Conservation (phyloP, 1,140 invertebrate genomes). For the Steinernema khuongi region DNA sequence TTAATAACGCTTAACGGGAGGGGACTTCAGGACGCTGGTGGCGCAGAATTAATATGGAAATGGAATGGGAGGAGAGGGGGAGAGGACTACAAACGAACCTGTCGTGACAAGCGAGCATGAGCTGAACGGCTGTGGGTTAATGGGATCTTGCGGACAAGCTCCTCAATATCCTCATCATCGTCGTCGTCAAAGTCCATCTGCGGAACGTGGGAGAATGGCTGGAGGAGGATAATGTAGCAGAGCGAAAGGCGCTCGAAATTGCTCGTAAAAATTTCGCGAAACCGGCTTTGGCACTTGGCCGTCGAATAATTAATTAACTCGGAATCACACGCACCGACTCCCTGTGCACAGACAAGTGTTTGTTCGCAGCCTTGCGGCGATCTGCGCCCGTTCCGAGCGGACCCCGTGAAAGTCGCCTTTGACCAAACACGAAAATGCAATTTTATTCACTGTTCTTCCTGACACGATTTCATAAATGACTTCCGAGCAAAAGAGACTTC, state of each 20-base stretch:
- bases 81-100: neutral
- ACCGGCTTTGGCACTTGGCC: neutral
- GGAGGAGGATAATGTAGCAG: neutral
- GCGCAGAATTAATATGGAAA: neutral
- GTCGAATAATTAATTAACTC: neutral
- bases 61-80: neutral
- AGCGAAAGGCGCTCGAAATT: neutral
- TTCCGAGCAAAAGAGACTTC: neutral
- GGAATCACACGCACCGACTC: neutral
- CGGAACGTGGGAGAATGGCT: neutral
- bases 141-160: constrained; percentile 15
- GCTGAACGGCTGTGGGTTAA: constrained; percentile 33
- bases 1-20: neutral
- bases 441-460: neutral
- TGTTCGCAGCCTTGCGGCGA: too few relatives aligned
- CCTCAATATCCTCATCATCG: constrained; percentile 23
- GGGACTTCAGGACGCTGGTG: neutral
- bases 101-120: constrained; percentile 29
- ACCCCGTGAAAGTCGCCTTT: too few relatives aligned
- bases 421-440: neutral
- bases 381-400: too few relatives aligned
- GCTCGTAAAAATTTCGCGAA: neutral
- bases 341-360: too few relatives aligned
- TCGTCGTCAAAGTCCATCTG: constrained; percentile 22
- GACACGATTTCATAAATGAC: constrained; percentile 2